These are phyloP conservation scores for Poeciliopsis occidentalis DNA, from an alignment of 2,113 vertebrate species.

Conservation along the genomic window DNA sequence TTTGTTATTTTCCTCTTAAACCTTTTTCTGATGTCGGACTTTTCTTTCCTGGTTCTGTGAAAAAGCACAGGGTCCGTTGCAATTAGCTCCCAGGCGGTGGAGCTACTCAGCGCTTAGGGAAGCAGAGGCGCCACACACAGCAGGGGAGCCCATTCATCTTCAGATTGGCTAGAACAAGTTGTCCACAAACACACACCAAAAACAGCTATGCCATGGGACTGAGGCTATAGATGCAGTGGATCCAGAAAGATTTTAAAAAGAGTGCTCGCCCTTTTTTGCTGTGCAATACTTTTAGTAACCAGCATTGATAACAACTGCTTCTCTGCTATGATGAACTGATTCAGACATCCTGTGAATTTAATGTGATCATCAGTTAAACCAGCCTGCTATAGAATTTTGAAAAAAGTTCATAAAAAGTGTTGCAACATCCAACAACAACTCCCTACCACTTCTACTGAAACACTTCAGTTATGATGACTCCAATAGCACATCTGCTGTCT, in stretches of 20 bases:
- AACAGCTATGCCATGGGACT: conserved; percentile 8
- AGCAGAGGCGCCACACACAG: conserved; percentile 33
- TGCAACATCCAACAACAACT: no score
- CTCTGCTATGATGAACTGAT: not conserved
- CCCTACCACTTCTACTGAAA: not conserved
- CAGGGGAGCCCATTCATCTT: conserved; percentile 49
- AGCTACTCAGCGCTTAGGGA: conserved; percentile 41
- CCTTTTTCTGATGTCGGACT: conserved; percentile 17
- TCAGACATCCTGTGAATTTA: not conserved
- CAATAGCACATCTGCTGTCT: no score
- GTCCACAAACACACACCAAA: conserved; percentile 3
- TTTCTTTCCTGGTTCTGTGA: conserved; percentile 36
- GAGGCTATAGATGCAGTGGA: not conserved
- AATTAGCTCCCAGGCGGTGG: conserved; percentile 56
- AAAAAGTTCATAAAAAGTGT: not conserved
- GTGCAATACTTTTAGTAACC: not conserved
- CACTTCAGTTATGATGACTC: not conserved
- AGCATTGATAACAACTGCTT: not conserved
- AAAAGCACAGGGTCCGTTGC: conserved; percentile 35
- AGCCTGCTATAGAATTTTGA: not conserved
- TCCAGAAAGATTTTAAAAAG: not conserved
- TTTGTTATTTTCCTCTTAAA: not conserved
- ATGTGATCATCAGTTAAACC: not conserved
- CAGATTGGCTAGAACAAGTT: conserved; percentile 26
- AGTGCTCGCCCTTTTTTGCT: not conserved